Conservation (phyloP, 2,888 invertebrate genomes). For the Troides aeacus region DNA sequence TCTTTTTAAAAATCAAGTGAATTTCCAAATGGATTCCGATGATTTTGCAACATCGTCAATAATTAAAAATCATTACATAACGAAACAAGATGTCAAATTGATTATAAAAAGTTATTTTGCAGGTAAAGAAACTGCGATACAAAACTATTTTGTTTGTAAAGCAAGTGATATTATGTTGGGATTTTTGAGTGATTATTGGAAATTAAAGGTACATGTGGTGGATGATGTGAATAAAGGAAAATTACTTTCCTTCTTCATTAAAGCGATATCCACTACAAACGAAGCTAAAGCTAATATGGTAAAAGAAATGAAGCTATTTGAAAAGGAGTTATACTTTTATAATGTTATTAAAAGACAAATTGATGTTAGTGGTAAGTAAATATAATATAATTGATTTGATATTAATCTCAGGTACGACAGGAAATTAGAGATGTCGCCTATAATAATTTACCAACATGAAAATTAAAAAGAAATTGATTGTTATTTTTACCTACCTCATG, state of each 20-base stretch:
- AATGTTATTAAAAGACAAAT: slow-evolving; percentile 51
- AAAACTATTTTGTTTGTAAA: slow-evolving; percentile 46
- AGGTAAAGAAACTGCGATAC: slow-evolving; percentile 39
- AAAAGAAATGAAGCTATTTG: slow-evolving; percentile 55
- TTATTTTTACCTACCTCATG: not conserved
- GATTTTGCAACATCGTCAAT: slow-evolving; percentile 2
- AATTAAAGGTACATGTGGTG: slow-evolving; percentile 50
- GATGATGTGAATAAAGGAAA: slow-evolving; percentile 38
- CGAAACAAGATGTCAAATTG: slow-evolving; percentile 48
- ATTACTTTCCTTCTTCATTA: slow-evolving; percentile 57
- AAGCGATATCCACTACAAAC: slow-evolving; percentile 59
- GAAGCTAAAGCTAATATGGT: slow-evolving; percentile 65
- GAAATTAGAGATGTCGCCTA: too few relatives aligned
- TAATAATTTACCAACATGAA: not conserved
- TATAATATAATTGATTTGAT: not conserved
- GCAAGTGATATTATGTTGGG: slow-evolving; percentile 72
- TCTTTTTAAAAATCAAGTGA: not conserved
- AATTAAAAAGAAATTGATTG: not conserved
- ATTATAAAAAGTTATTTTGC: slow-evolving; percentile 46
- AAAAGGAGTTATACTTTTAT: slow-evolving; percentile 63
- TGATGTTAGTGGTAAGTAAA: slow-evolving; percentile 49
- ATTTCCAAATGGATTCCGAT: slow-evolving; percentile 5
- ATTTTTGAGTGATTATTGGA: slow-evolving; percentile 69
- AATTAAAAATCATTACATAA: slow-evolving; percentile 37
- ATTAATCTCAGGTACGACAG: too few relatives aligned